Evolutionary conservation across 1,140 invertebrate species (phyloP), one percentile per base, ranked within the genome.

Genomic region (Lasaia peninsularis): DNA sequence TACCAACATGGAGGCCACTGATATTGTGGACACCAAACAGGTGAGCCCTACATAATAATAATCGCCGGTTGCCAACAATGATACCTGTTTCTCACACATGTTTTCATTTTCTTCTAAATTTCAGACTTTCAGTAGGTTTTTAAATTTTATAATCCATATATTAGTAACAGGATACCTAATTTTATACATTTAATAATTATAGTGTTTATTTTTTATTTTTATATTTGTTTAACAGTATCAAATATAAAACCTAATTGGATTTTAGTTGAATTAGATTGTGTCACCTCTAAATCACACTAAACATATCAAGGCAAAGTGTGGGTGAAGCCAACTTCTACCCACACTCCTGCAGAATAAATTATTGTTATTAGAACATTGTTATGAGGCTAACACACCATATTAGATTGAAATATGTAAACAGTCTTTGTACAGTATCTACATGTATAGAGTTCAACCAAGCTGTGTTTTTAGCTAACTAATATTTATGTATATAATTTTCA

Each of bases 1-100:
- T 76, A 79, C 74, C 79, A 88, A 86, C 78, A 88, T 88, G 86
- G 85, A 88, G 83, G 80, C 86, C 65, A 77, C 78, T 63, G 86
- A 88, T 63, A 78, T 71, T 69, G 77, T 82, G 74, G 86, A 88
- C 63, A 86, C 83, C 51, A 88, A 86, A 81, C 86, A 86, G 83
- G 86, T 88, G 78, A 84, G 82, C 56, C 52, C 59, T 63, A 64
- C 55, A 64, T 56, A 53, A 57, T 44, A 63, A 55, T 75, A 74
- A 80, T 73, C 80, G 76, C 83, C 85, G 85, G 85, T 83, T 73
- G 69, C 73, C 70, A 49, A 55, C 54, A 63, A 4, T 56, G 11
- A 5, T 31, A 56, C 21, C 51, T 52, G 31, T 52, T 32, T 52
- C 10, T 18, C 18, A n/a, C 32, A 52, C 28, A 48, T 48, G 44